Base-by-base conservation (phyloP, 1,140 invertebrate species). In the Drosophila tsacasi region DNA sequence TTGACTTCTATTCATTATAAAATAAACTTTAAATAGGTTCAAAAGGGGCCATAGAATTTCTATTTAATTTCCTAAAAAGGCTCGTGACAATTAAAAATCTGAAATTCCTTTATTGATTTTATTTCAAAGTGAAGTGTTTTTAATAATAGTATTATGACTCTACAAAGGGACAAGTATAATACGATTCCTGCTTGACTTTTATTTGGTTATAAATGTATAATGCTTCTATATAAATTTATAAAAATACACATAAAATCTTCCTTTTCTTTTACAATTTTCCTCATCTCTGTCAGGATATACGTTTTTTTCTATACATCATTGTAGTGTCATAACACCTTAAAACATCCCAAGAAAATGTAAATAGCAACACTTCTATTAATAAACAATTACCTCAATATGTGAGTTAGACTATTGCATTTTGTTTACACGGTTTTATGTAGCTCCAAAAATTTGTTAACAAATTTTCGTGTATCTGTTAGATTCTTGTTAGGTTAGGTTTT, bases 331-430 rank as follows among this genome's bases (percentile, higher is more conserved):
- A 54, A 21, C 13, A 35, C 30, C 19, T 21, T 5, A 21, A 35
- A 15, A 9, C 7, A 21, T 13, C 2, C 9, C 19, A 35, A 15
- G 3, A 15, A 13, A 35, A 54, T 15, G 13, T 23, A 55, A 23
- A 17, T 10, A 37, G 12, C 4, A 8, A 37, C 13, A 9, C 12
- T 21, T 37, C 13, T 23, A 23, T 55, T 23, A 10, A 17, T 55
- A 17, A 39, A 39, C 32, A 35, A 67, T 87, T 87, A 87, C 84
- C 84, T 87, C 85, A 90, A 78, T 75, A 52, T 58, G 72, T 80
- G 76, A 87, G 69, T 62, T 76, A 73, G 71, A 87, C 83, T 90
- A 87, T 89, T 87, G 74, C 85, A 89, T 87, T 90, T 87, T 89
- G 76, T 61, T 81, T 52, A 63, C 59, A 62, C 60, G 66, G 52